A percentile compares a stretch with the other conserved stretches of the same genome.
Evolutionary conservation across 2,888 invertebrate genomes (phyloP).

Genomic region (Dolichopus griseipennis): DNA sequence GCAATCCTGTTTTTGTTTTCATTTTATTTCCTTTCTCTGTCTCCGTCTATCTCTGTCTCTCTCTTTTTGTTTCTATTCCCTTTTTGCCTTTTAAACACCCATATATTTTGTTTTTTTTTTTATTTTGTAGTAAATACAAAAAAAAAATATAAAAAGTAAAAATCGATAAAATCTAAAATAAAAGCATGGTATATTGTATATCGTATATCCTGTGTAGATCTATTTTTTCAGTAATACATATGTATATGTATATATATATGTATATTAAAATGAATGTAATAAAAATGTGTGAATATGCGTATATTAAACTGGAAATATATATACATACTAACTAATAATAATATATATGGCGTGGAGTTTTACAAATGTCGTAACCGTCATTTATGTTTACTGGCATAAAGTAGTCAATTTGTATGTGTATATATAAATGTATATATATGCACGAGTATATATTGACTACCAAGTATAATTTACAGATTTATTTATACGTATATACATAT

Average conservation of each 20-base stretch:
- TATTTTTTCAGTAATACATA: neutral
- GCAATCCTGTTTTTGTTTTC: neutral
- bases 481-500: too few relatives aligned
- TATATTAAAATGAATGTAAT: neutral
- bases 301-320: too few relatives aligned
- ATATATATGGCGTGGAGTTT: too few relatives aligned
- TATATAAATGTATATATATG: too few relatives aligned
- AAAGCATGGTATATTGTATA: too few relatives aligned
- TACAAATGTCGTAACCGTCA: too few relatives aligned
- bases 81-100: neutral
- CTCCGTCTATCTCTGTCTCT: neutral
- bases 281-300: too few relatives aligned
- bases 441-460: too few relatives aligned
- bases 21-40: neutral
- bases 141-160: neutral
- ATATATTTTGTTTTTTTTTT: neutral
- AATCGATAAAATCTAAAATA: constrained; percentile 1
- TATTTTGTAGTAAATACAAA: neutral
- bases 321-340: too few relatives aligned
- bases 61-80: neutral
- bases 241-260: neutral
- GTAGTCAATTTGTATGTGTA: too few relatives aligned
- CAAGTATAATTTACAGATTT: too few relatives aligned
- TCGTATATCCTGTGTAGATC: neutral
- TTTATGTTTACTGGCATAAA: neutral